Evolutionary conservation across 2,113 vertebrate genomes (phyloP).

Genomic region (Paramisgurnus dabryanus): DNA sequence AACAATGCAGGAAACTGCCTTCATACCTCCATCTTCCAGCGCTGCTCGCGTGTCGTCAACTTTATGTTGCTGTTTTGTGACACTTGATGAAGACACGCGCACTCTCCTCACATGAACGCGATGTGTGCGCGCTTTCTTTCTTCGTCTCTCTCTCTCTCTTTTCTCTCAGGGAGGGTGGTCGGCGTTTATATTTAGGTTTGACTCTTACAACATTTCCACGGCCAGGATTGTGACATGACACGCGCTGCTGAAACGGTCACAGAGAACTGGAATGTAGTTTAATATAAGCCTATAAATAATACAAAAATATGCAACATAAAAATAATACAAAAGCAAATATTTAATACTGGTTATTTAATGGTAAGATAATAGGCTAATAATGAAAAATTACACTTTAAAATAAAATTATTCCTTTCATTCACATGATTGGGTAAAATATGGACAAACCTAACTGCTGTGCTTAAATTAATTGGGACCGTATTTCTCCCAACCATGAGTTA

Average conservation of each 20-base stretch:
- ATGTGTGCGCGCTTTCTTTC: neutral
- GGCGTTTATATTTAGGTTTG: slow-evolving; percentile 54
- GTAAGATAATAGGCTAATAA: too few relatives aligned
- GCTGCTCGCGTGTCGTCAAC: neutral
- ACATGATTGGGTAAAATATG: too few relatives aligned
- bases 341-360: too few relatives aligned
- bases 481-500: too few relatives aligned
- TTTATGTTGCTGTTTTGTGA: slow-evolving; percentile 18
- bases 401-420: too few relatives aligned
- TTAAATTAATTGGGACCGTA: too few relatives aligned
- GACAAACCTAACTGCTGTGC: too few relatives aligned
- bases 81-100: slow-evolving; percentile 22
- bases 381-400: too few relatives aligned
- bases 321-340: too few relatives aligned
- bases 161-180: slow-evolving; percentile 36
- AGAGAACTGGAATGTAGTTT: neutral
- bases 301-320: too few relatives aligned
- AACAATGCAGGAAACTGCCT: neutral
- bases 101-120: slow-evolving; percentile 17
- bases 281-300: too few relatives aligned
- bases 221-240: slow-evolving; percentile 28
- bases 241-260: neutral
- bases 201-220: slow-evolving; percentile 34
- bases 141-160: neutral
- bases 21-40: slow-evolving; percentile 38